These are phyloP conservation scores for Ailurus styani DNA, from an alignment of 2,113 vertebrate genomes.

Conservation along the genomic window DNA sequence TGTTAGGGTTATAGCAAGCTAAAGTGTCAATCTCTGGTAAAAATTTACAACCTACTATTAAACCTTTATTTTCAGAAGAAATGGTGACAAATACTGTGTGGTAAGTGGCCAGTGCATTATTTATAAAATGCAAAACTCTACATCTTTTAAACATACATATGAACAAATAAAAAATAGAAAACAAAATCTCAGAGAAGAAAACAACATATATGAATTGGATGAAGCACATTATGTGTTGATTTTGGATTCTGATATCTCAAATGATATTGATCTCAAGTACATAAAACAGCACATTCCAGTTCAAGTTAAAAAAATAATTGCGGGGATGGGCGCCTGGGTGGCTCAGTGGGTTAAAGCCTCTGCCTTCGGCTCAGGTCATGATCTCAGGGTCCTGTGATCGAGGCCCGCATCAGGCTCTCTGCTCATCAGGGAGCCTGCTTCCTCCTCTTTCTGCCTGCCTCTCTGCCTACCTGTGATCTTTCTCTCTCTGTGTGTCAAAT, in stretches of 20 bases:
- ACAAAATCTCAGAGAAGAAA: background rate
- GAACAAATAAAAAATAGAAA: background rate
- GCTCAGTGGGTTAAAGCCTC: background rate
- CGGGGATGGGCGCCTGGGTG: too few relatives aligned
- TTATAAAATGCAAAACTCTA: background rate
- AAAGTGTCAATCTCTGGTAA: background rate
- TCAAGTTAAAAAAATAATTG: background rate
- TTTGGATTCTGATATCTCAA: background rate
- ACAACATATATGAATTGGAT: background rate
- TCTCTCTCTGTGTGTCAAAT: too few relatives aligned
- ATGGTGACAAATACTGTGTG: background rate
- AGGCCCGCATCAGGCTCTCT: too few relatives aligned
- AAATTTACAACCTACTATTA: background rate
- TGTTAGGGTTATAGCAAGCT: background rate
- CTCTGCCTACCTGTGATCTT: too few relatives aligned
- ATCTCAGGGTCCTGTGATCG: too few relatives aligned
- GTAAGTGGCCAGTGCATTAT: background rate
- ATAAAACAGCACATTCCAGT: background rate
- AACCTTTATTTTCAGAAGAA: conserved; percentile 8
- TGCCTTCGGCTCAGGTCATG: too few relatives aligned
- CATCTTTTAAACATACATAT: accelerated
- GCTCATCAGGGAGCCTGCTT: too few relatives aligned
- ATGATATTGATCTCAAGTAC: background rate
- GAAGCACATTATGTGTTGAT: background rate
- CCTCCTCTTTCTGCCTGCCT: too few relatives aligned